Evolutionary conservation across 1,140 invertebrate genomes (phyloP), one percentile per base, ranked within the genome.

Genomic region (Stegodyphus dumicola): DNA sequence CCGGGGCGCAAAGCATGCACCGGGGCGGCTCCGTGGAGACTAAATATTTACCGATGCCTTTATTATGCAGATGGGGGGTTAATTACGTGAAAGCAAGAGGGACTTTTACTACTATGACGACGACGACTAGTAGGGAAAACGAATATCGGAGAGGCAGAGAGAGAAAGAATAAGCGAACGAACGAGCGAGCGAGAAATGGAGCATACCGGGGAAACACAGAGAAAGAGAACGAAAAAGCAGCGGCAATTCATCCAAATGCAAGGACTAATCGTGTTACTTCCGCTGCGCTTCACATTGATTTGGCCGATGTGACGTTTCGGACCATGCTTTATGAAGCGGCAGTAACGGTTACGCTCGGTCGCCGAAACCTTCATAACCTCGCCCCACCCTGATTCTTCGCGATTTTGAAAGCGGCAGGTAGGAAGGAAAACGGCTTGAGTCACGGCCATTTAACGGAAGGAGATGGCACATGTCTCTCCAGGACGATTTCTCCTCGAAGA

Each of bases 121-220:
- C 33, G 33, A 33, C 33, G 33, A 33, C 33, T 33, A 33, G 33
- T 33, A 33, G 33, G 33, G 33, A 33, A 33, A 33, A 33, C 33
- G 33, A 33, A 33, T 33, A 33, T 11, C n/a, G 78, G 48, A 65
- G 17, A 67, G 64, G 52, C 7, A 65, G 33, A 65, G 15, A 65
- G 51, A 6, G 87, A 56, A 88, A 85, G 87, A 53, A 87, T 80
- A 60, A 89, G 84, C 54, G 77, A 86, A 75, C n/a, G 70, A 85
- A 67, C 6, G 76, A 79, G 49, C 6, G 75, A 69, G n/a, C 6
- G 49, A 66, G 33, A 67, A 83, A 74, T 81, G 78, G 85, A 33
- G 78, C 77, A 69, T 79, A 71, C 17, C n/a, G n/a, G n/a, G n/a
- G n/a, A n/a, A n/a, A n/a, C n/a, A n/a, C n/a, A 73, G 71, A 70